Evolutionary conservation across 2,888 invertebrate species (phyloP), one percentile per base, ranked within the genome.

Genomic region (Ceraclea dissimilis): DNA sequence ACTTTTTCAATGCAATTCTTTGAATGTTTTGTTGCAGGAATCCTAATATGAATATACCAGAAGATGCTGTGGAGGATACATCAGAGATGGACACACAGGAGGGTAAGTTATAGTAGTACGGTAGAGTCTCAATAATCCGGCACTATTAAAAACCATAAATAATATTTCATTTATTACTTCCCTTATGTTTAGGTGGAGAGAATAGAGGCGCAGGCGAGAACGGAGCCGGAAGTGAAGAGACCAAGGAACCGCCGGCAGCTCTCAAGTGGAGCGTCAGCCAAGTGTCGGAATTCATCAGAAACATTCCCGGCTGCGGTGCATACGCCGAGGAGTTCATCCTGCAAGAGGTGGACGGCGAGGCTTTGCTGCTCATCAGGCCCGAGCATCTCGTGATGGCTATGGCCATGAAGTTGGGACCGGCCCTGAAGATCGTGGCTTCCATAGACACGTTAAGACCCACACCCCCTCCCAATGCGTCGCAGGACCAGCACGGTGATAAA

Each of bases 271-370:
- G 53, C 21, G 57, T 57, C n/a, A 57, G 82, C 31, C 93, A 94
- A 65, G 94, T 94, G 1, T 89, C 87, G 67, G 92, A 93, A 46
- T 90, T 96, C 67, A 92, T 97, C 65, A 83, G 88, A 63, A 86
- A 84, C 65, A 79, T 96, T 57, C 93, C 92, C 0, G 96, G 95
- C 0, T 95, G 95, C 70, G 84, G 87, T 8, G 88, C 90, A 64
- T 95, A 95, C 68, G 95, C 94, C 0, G 94, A 95, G 67, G 95
- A 95, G 69, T 97, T 97, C 75, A 84, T 88, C 11, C 85, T 90
- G 66, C 95, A 97, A 72, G 96, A 96, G 73, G 95, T 97, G 64
- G 97, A 97, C 67, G 96, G 97, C 0, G 94, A 95, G 68, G 96
- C 96, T 0, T 74, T 97, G 59, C 81, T 96, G 75, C 76, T 97